Conservation (phyloP, 2,888 invertebrate species). For the Acholoe squamosa region DNA sequence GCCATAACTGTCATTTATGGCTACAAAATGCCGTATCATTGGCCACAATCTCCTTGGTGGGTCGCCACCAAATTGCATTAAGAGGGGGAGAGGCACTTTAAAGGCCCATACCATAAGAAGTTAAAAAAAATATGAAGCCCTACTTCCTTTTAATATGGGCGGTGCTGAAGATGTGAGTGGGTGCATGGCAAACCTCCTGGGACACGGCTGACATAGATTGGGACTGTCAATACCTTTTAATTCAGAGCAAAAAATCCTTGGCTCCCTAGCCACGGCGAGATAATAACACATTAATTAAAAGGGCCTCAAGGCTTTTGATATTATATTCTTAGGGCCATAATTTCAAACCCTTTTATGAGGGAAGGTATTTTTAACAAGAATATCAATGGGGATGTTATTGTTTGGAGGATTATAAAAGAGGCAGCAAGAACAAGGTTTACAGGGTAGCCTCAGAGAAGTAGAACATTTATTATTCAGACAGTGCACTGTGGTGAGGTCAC, state of each 20-base stretch:
- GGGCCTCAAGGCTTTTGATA: slow-evolving; percentile 1
- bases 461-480: neutral
- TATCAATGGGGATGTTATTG: neutral
- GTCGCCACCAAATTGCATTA: slow-evolving; percentile 42
- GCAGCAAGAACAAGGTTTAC: neutral
- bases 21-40: slow-evolving; percentile 3
- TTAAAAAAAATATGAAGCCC: neutral
- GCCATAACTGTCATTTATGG: slow-evolving; percentile 49
- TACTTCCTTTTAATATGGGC: slow-evolving; percentile 6
- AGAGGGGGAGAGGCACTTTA: slow-evolving; percentile 24
- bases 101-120: neutral
- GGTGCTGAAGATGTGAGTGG: neutral
- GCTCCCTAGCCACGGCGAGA: neutral
- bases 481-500: neutral
- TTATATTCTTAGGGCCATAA: neutral
- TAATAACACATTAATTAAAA: slow-evolving; percentile 9
- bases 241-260: neutral
- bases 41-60: neutral
- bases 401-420: neutral
- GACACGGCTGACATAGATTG: neutral
- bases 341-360: neutral
- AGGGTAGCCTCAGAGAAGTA: neutral
- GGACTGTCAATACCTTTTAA: slow-evolving; percentile 26
- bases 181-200: neutral
- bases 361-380: neutral